These are phyloP conservation scores for Cavia porcellus DNA, from an alignment of 2,113 vertebrate species.

Conservation along the genomic window DNA sequence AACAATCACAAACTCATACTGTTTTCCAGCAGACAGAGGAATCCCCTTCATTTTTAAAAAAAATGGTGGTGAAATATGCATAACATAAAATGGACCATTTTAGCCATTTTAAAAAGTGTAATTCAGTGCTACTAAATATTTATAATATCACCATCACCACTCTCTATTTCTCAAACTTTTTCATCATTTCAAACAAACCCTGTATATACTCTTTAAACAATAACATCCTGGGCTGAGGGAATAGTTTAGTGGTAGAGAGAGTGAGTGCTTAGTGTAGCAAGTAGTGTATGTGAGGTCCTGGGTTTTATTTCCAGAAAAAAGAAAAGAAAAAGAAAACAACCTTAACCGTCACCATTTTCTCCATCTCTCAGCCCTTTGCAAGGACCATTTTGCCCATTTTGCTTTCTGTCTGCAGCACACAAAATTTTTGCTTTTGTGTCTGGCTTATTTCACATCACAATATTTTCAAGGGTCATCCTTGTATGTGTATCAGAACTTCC, in stretches of 20 bases:
- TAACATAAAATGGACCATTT: neutral
- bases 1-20: neutral
- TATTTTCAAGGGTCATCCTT: neutral
- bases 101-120: neutral
- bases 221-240: neutral
- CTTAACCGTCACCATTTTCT: neutral
- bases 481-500: neutral
- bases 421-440: constrained; percentile 26
- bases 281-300: neutral
- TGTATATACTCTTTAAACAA: neutral
- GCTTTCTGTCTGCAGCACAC: neutral
- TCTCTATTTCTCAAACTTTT: neutral
- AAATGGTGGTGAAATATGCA: neutral
- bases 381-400: neutral
- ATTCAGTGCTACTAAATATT: constrained; percentile 21
- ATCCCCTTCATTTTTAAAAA: neutral
- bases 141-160: neutral
- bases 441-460: neutral
- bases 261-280: neutral
- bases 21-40: neutral
- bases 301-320: neutral
- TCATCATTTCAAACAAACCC: neutral
- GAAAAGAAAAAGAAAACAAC: neutral
- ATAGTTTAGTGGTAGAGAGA: neutral
- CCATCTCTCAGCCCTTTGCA: neutral